phyloP scores from a whole-genome alignment of 1,140 invertebrate genomes.

The Brachystomella parvula region DNA sequence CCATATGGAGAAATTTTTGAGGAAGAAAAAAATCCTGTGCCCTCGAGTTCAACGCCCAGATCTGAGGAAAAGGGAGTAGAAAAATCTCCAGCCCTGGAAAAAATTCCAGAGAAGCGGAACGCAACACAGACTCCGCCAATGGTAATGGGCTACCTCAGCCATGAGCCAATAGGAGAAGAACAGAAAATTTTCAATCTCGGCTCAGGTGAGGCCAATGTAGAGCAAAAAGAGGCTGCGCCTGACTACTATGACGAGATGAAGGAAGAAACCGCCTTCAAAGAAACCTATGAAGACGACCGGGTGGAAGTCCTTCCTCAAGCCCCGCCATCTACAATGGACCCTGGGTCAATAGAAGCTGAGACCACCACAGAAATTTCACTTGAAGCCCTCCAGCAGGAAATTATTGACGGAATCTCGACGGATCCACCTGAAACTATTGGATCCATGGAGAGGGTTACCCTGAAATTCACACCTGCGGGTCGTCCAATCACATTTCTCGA shows the following conservation, averaged over 20 bases:
- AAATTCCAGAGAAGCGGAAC: no score
- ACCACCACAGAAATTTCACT: background rate
- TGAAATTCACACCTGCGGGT: background rate
- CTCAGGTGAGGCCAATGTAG: background rate
- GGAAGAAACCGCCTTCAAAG: constrained; percentile 20
- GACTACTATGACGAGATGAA: constrained; percentile 31
- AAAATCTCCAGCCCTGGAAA: no score
- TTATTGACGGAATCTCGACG: background rate
- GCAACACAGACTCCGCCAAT: no score
- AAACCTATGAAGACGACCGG: constrained; percentile 10
- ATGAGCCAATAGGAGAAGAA: background rate
- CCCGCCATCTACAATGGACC: background rate
- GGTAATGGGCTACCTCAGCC: background rate
- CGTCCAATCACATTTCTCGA: background rate
- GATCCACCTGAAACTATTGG: background rate
- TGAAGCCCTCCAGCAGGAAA: constrained; percentile 1
- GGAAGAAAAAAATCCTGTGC: no score
- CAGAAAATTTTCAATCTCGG: background rate
- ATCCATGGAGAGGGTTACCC: background rate
- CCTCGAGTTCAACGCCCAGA: no score
- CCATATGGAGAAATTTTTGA: no score
- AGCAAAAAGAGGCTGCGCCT: background rate
- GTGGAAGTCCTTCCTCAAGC: background rate
- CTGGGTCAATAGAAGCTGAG: background rate
- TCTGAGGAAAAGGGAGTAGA: no score